Base-by-base conservation (phyloP, 2,888 invertebrate species). In the Tuberolachnus salignus region DNA sequence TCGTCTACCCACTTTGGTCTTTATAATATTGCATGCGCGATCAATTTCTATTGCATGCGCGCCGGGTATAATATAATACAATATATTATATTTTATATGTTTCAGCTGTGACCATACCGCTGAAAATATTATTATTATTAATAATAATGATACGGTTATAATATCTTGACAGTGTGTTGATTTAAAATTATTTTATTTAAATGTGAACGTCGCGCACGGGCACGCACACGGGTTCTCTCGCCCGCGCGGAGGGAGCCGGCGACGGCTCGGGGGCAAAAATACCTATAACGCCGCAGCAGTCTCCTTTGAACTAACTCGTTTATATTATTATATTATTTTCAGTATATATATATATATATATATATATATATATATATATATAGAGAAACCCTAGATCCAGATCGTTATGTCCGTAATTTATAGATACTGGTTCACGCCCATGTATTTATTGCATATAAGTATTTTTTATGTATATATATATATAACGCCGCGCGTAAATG, bases 391-490 rank as follows among this genome's bases (percentile, higher is more conserved):
- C 59, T 49, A 63, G 78, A 51, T 67, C 67, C 67, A 67, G 78
- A 78, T 78, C 67, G 78, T 78, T 69, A 69, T 69, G 78, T 55
- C 67, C 34, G 67, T 78, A 78, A 78, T 78, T 78, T 78, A 78
- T 78, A 78, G 78, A 78, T 59, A 78, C 67, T 34, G 69, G 78
- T 69, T 69, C 78, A 78, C 78, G 78, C 78, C 78, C 78, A 78
- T 69, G 67, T 78, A 69, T 61, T 78, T 69, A 78, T 67, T 69
- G 42, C 69, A 34, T 69, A 53, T 53, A 49, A 34, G 14, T 59
- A 26, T 46, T 71, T 23, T 34, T 4, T 34, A 34, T 6, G 34
- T 34, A 6, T 34, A 42, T 57, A 16, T 46, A 67, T 75, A 44
- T 59, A 46, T 75, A 66, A 75, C 61, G 72, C 72, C 49, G 72